Evolutionary conservation across 2,888 invertebrate species (phyloP), one percentile per base, ranked within the genome.

Genomic region (Zygogramma bicolorata): DNA sequence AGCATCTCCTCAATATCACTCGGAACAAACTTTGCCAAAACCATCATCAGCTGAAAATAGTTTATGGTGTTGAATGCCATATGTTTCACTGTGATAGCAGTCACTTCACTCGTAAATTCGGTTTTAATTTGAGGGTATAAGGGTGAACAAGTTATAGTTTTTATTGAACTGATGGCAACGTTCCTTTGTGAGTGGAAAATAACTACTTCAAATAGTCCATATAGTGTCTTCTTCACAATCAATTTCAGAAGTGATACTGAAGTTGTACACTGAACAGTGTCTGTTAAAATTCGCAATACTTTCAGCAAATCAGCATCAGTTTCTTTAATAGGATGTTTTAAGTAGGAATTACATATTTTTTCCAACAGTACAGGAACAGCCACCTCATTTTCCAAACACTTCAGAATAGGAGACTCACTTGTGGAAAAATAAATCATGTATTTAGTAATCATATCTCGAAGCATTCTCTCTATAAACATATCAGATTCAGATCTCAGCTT

Each of bases 401-500:
- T 82, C 13, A 82, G 63, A 18, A 87, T 77, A 0, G 86, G 85
- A 0, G 84, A 85, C 68, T 85, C 81, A 1, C 65, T 65, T 6
- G 80, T 80, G 10, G 85, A 70, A 68, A 85, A 85, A 72, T 83
- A 78, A 0, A 84, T 85, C 59, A 87, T 71, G 74, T 86, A 87
- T 70, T 84, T 83, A 1, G 87, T 82, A 25, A 90, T 84, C 42
- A 90, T 82, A 80, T 90, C 89, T 27, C 86, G 88, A 13, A 90
- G 80, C 0, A 87, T 87, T 72, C 89, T 86, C 27, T 85, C 86
- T 15, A 90, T 79, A 75, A 89, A 90, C 0, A 85, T 83, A 82
- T 90, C 90, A 4, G 83, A 81, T 69, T 82, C 85, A 65, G 85
- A 86, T 75, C 89, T 88, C 38, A 91, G 79, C 22, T 86, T 87